Evolutionary conservation across 92 coral and sea anemone species (phyloP), one percentile per base, ranked within the genome.

Genomic region (Muricea muricata): DNA sequence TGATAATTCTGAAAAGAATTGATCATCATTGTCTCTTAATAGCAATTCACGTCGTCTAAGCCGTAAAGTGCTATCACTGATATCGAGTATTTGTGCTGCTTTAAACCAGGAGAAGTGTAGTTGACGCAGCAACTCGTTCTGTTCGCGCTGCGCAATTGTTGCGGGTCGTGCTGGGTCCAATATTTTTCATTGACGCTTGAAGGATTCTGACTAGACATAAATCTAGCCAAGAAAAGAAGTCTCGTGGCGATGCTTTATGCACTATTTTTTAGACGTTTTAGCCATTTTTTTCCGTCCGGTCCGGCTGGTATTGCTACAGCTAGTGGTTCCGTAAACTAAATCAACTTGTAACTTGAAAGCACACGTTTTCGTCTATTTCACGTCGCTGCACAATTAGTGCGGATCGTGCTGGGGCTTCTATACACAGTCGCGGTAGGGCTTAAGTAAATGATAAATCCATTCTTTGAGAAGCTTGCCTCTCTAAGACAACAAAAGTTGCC

Each of bases 61-160:
- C n/a, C 82, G 67, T 55, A 82, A 75, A 20, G 65, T 75, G 75
- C 91, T 82, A 20, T 83, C 81, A 69, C 88, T 88, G 78, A 89
- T 74, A 47, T 84, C 78, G 30, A 83, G 82, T 72, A 83, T 71
- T n/a, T 30, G 37, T 14, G 88, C 85, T 37, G 84, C 84, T 68
- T 78, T 76, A 24, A 50, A 58, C 85, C 85, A 40, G 26, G 83
- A 69, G 75, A 80, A 89, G 55, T 84, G 91, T 63, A 79, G 54
- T 34, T 80, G 79, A 56, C 84, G 84, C 24, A 85, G 81, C 55
- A 85, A 85, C 73, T 85, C 78, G 12, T 85, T 89, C 50, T 89
- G 90, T 78, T 86, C 88, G 56, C 76, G 39, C 24, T 78, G 83
- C 30, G n/a, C n/a, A n/a, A n/a, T n/a, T n/a, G n/a, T n/a, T n/a